Evolutionary conservation across 2,113 vertebrate species (phyloP).

Genomic region (Chloropsis hardwickii): DNA sequence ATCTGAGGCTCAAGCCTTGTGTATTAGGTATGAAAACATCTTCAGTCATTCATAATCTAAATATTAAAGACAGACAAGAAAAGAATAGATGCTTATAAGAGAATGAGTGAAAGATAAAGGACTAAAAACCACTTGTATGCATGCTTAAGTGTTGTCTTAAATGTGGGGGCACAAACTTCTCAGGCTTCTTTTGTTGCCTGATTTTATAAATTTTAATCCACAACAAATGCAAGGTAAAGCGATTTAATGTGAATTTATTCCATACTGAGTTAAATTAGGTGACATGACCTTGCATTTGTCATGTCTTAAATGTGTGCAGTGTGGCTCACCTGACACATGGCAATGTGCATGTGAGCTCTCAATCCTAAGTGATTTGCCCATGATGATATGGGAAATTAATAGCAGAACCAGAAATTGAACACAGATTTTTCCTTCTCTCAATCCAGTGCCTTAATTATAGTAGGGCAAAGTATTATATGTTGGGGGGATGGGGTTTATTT

Average conservation of each 20-base stretch:
- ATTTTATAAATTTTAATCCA: neutral
- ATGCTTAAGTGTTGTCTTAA: neutral
- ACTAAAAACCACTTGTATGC: neutral
- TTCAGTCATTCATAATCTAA: neutral
- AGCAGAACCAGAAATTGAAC: slow-evolving; percentile 66
- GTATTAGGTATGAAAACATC: neutral
- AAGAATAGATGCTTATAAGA: neutral
- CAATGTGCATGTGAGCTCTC: neutral
- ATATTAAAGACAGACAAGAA: neutral
- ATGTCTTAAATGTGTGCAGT: neutral
- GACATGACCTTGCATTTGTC: neutral
- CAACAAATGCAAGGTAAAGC: neutral
- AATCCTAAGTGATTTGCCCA: neutral
- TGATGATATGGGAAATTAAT: slow-evolving; percentile 3
- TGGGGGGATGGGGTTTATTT: neutral
- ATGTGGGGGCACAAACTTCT: neutral
- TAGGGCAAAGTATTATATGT: slow-evolving; percentile 42
- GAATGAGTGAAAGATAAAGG: neutral
- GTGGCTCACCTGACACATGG: neutral
- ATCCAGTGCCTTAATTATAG: slow-evolving; percentile 62
- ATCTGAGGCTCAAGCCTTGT: neutral
- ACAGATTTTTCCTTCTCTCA: slow-evolving; percentile 64
- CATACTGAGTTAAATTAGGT: neutral
- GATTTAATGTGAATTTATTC: neutral
- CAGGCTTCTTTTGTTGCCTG: neutral